These are phyloP conservation scores for Montipora efflorescens DNA, from an alignment of 64 coral and sea anemone genomes.

Conservation along the genomic window DNA sequence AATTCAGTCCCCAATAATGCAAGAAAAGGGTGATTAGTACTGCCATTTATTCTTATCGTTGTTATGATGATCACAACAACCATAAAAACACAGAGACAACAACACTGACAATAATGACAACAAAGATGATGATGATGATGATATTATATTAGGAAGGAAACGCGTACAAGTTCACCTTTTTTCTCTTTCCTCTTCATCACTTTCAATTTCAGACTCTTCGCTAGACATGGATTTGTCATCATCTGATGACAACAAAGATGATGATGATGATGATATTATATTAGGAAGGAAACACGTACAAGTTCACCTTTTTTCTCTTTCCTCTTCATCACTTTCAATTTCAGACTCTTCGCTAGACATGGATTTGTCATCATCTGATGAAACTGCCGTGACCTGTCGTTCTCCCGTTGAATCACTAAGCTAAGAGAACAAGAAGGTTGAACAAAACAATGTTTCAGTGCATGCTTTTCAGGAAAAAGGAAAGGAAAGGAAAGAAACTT, in stretches of 20 bases:
- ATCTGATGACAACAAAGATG: constrained; percentile 21
- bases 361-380: constrained; percentile 14
- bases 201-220: constrained; percentile 82
- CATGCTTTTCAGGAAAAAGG: no score
- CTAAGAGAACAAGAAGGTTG: not conserved
- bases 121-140: not conserved
- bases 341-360: constrained; percentile 47
- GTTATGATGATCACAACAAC: no score
- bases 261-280: not conserved
- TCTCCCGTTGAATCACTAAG: not conserved
- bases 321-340: constrained; percentile 94
- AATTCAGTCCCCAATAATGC: no score
- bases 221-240: not conserved
- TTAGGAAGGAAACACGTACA: no score
- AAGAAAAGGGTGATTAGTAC: no score
- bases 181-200: constrained; percentile 86
- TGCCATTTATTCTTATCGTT: no score
- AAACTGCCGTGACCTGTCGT: not conserved
- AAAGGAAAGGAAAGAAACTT: no score
- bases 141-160: not conserved
- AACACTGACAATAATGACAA: no score
- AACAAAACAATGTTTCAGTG: not conserved
- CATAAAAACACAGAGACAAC: no score
- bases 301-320: constrained; percentile 75
- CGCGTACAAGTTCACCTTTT: constrained; percentile 51